These are phyloP conservation scores for Microhierax caerulescens DNA, from an alignment of 2,797 vertebrate genomes.

Conservation along the genomic window DNA sequence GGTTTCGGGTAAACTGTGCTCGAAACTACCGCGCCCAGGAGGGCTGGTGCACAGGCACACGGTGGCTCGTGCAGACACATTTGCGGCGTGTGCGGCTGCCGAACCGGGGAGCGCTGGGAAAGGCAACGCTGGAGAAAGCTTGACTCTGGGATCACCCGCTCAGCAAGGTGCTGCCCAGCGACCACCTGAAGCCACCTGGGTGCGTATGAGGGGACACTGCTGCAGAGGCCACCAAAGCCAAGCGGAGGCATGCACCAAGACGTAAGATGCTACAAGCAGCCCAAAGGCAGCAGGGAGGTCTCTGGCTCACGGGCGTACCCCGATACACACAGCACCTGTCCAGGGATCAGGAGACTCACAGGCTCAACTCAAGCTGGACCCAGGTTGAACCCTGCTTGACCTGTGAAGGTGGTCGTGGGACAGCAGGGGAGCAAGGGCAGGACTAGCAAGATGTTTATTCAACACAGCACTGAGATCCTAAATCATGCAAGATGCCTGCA, in stretches of 20 bases:
- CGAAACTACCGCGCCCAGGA: conserved; percentile 66
- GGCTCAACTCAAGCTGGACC: not conserved
- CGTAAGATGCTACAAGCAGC: rapidly evolving
- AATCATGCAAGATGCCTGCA: not conserved
- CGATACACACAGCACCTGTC: rapidly evolving
- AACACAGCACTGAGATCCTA: not conserved
- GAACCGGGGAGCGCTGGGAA: not conserved
- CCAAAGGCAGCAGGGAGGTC: not conserved
- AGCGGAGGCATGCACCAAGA: not conserved
- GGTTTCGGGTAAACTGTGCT: conserved; percentile 52
- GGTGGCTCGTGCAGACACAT: rapidly evolving
- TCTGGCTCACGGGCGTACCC: not conserved
- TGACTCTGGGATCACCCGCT: not conserved
- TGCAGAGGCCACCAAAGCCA: not conserved
- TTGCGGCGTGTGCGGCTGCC: not conserved
- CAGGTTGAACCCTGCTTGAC: not conserved
- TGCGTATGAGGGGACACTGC: rapidly evolving
- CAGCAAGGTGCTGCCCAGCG: not conserved
- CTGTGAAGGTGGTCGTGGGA: not conserved
- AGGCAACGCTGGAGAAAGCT: not conserved
- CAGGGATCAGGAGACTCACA: not conserved
- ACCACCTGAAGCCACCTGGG: not conserved
- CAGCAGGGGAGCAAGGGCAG: not conserved
- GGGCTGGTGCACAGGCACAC: not conserved
- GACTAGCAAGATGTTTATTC: not conserved